Evolutionary conservation across 2,797 vertebrate genomes (phyloP), one percentile per base, ranked within the genome.

Genomic region (Malacoraja senta): DNA sequence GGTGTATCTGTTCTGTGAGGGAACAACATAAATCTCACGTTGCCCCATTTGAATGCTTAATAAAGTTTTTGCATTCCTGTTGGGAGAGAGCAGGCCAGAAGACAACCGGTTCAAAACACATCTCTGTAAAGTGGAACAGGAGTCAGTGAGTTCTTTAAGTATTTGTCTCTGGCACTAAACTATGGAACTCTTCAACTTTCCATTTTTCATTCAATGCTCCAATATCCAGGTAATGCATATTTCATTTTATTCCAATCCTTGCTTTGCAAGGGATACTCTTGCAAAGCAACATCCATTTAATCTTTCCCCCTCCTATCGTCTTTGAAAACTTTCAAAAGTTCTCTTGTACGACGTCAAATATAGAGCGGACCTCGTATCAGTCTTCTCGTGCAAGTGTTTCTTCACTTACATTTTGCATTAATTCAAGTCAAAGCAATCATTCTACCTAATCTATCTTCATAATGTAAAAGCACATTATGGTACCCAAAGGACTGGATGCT

Each of bases 371-470:
- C 6, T 12, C 15, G 3, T 53, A n/a, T 58, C 29, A 63, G n/a
- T 63, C 58, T 86, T 61, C 19, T 81, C 38, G 6, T 63, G 26
- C 4, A 32, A 63, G 2, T 86, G n/a, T 68, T 68, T 63, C 58
- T 88, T 88, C 17, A 88, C 17, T 38, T 19, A 38, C 32, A 79
- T 19, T 38, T 35, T 88, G n/a, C 63, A 68, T 68, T 65, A 1
- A 88, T 88, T 88, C 61, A 88, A 68, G 84, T 32, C 61, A 88
- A 88, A 88, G 21, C 2, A 88, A 68, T 19, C 17, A 88, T n/a
- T 32, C 84, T 88, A 68, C 1, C 80, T 83, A 26, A 58, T 29
- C 9, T 81, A 83, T 10, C 6, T 68, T 61, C 19, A 68, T 88
- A 32, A 88, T n/a, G n/a, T 8, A 19, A 21, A 19, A 17, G 32